These are phyloP conservation scores for Rhorus exstirpatorius DNA, from an alignment of 2,888 invertebrate genomes.

Conservation along the genomic window DNA sequence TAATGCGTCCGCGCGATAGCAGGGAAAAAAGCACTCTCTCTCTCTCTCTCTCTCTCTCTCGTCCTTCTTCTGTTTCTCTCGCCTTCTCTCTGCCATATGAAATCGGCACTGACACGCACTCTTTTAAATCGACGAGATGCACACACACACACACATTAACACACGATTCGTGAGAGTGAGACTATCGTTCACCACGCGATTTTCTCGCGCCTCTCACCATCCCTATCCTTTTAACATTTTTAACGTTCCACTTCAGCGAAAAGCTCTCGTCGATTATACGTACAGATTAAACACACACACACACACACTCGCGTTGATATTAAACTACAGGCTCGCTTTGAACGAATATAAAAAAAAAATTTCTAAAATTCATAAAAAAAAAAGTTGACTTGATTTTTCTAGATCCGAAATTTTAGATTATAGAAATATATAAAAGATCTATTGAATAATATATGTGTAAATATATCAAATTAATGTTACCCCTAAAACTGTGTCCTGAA, in stretches of 20 bases:
- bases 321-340: background rate
- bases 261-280: constrained; percentile 59
- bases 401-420: no score
- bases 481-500: no score
- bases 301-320: no score
- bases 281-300: background rate
- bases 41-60: background rate
- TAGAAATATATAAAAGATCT: no score
- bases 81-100: constrained; percentile 17
- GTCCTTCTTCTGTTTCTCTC: background rate
- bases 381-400: background rate
- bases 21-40: constrained; percentile 37
- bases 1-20: constrained; percentile 80
- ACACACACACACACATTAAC: constrained; percentile 1
- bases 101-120: constrained; percentile 43
- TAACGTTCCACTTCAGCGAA: constrained; percentile 60
- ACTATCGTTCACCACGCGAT: constrained; percentile 48
- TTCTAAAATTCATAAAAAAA: background rate
- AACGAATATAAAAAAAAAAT: background rate
- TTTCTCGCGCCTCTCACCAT: constrained; percentile 57
- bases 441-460: no score
- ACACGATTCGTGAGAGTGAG: constrained; percentile 23
- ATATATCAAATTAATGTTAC: no score
- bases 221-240: constrained; percentile 50
- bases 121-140: constrained; percentile 54